Percentiles rank a stretch among this genome's conserved stretches.
These are phyloP conservation scores for Neodiprion virginianus DNA, from an alignment of 1,140 invertebrate species.

Conservation along the genomic window DNA sequence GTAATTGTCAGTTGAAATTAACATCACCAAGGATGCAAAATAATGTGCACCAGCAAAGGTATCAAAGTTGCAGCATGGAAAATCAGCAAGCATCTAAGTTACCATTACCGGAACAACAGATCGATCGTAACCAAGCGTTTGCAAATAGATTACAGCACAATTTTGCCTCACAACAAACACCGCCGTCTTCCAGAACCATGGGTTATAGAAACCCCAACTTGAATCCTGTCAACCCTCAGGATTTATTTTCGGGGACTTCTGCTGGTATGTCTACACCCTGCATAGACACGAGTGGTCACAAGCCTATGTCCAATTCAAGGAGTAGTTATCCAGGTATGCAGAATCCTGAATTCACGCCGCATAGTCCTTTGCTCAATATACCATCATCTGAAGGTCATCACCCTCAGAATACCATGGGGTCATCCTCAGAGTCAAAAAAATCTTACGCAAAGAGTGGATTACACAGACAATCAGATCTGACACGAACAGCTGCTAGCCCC, in stretches of 20 bases:
- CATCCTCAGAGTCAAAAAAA: neutral
- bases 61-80: constrained; percentile 36
- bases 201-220: constrained; percentile 30
- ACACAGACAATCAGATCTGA: constrained; percentile 34
- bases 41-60: constrained; percentile 18
- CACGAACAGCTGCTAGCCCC: constrained; percentile 26
- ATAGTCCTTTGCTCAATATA: constrained; percentile 24
- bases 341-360: constrained; percentile 35
- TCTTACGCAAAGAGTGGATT: neutral
- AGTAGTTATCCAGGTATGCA: constrained; percentile 15
- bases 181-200: constrained; percentile 26
- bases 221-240: constrained; percentile 25
- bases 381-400: constrained; percentile 6
- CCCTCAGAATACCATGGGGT: constrained; percentile 19
- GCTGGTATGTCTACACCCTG: constrained; percentile 23
- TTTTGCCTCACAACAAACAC: constrained; percentile 26
- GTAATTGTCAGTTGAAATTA: neutral
- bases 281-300: constrained; percentile 33
- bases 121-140: constrained; percentile 29
- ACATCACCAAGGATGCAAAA: neutral
- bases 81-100: constrained; percentile 29
- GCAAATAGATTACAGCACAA: constrained; percentile 31
- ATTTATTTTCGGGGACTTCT: constrained; percentile 26
- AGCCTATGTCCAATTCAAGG: constrained; percentile 15
- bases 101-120: constrained; percentile 31